A percentile compares a stretch with the other conserved stretches of the same genome.
Evolutionary conservation across 1,140 invertebrate genomes (phyloP).

Genomic region (Mamestra configurata): DNA sequence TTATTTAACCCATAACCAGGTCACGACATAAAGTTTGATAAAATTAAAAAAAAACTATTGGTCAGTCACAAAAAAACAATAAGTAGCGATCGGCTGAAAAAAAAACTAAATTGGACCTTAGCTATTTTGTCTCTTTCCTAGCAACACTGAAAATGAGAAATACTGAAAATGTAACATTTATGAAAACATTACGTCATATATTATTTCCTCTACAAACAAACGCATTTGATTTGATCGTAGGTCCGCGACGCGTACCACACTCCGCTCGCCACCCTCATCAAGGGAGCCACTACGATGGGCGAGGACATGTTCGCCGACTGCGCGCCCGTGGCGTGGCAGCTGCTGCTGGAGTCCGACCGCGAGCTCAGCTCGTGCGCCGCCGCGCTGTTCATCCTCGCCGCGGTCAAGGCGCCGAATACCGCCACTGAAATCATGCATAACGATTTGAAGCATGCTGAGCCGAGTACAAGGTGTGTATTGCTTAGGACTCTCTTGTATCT

Average conservation of each 20-base stretch:
- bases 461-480: constrained; percentile 91
- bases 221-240: too few relatives aligned
- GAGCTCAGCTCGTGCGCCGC: constrained; percentile 94
- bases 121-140: too few relatives aligned
- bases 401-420: constrained; percentile 96
- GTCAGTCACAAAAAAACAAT: too few relatives aligned
- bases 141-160: too few relatives aligned
- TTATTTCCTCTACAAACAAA: too few relatives aligned
- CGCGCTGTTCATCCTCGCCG: constrained; percentile 96
- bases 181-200: too few relatives aligned
- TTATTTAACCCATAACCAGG: too few relatives aligned
- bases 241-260: constrained; percentile 96
- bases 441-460: constrained; percentile 94
- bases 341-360: constrained; percentile 94
- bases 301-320: constrained; percentile 96
- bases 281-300: constrained; percentile 96
- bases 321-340: constrained; percentile 97
- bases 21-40: too few relatives aligned
- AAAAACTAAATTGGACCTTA: too few relatives aligned
- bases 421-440: constrained; percentile 96
- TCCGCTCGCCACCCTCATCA: constrained; percentile 95
- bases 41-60: too few relatives aligned
- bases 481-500: background rate
- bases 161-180: too few relatives aligned
- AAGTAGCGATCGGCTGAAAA: too few relatives aligned